phyloP scores from a whole-genome alignment of 2,888 invertebrate species.

The Chrysodeixis includens region DNA sequence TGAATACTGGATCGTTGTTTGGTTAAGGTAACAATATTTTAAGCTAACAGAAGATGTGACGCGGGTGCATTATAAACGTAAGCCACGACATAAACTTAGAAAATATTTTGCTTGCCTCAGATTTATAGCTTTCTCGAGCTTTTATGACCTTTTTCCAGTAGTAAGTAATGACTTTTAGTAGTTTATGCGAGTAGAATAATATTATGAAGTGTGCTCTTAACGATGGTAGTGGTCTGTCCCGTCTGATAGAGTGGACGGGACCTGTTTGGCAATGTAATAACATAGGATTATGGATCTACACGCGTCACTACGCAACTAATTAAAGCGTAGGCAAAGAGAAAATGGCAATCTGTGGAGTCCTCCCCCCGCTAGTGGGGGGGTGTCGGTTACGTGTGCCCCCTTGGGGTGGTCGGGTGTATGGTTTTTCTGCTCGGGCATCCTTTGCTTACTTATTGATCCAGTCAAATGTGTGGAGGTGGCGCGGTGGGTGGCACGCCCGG shows the following conservation, averaged over 20 bases:
- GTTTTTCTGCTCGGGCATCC: slow-evolving; percentile 90
- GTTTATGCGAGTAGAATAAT: slow-evolving; percentile 21
- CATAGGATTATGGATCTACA: slow-evolving; percentile 85
- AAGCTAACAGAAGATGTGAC: slow-evolving; percentile 1
- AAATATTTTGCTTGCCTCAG: slow-evolving; percentile 15
- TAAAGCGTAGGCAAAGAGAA: slow-evolving; percentile 90
- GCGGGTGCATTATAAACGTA: slow-evolving; percentile 1
- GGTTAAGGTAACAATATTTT: slow-evolving; percentile 22
- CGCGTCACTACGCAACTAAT: slow-evolving; percentile 90
- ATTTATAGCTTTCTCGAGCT: slow-evolving; percentile 31
- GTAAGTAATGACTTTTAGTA: slow-evolving; percentile 24
- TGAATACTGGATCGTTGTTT: slow-evolving; percentile 57
- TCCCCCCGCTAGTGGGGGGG: slow-evolving; percentile 89
- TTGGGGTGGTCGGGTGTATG: slow-evolving; percentile 89
- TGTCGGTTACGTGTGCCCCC: slow-evolving; percentile 90
- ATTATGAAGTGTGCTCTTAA: slow-evolving; percentile 19
- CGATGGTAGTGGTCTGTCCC: slow-evolving; percentile 25
- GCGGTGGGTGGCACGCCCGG: slow-evolving; percentile 86
- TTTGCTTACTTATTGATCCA: slow-evolving; percentile 90
- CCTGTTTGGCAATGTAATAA: slow-evolving; percentile 78
- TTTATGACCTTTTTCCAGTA: slow-evolving; percentile 34
- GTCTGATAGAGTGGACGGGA: slow-evolving; percentile 56
- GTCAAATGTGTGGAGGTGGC: slow-evolving; percentile 90
- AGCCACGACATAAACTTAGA: neutral
- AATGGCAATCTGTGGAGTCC: slow-evolving; percentile 89